A percentile compares a stretch with the other conserved stretches of the same genome.
phyloP scores from a whole-genome alignment of 2,888 invertebrate species.

The Leptogaster cylindrica region DNA sequence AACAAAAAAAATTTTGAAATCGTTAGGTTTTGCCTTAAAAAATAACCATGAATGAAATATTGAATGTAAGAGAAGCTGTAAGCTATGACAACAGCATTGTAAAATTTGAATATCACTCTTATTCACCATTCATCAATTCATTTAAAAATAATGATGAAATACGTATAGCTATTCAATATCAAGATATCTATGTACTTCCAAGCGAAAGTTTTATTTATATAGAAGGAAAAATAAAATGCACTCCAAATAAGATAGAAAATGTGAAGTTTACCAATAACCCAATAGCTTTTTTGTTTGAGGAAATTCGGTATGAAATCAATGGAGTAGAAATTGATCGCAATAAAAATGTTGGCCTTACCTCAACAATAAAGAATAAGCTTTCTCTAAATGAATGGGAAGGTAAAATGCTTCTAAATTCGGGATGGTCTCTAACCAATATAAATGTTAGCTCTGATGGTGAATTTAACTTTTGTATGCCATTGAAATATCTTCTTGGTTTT shows the following conservation, averaged over 20 bases:
- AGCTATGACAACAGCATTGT: slow-evolving; percentile 49
- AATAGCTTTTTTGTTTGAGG: slow-evolving; percentile 53
- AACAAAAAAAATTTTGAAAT: slow-evolving; percentile 43
- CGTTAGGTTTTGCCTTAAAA: slow-evolving; percentile 44
- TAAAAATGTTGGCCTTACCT: slow-evolving; percentile 53
- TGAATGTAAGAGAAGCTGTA: slow-evolving; percentile 37
- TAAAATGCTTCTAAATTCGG: slow-evolving; percentile 45
- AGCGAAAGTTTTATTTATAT: slow-evolving; percentile 50
- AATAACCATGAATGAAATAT: slow-evolving; percentile 40
- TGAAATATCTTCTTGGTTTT: slow-evolving; percentile 55
- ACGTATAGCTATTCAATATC: slow-evolving; percentile 51
- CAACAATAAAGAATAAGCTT: slow-evolving; percentile 53
- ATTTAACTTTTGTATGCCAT: slow-evolving; percentile 53
- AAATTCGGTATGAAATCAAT: slow-evolving; percentile 56
- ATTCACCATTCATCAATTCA: slow-evolving; percentile 51
- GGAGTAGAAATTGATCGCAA: slow-evolving; percentile 54
- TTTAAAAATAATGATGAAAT: slow-evolving; percentile 52
- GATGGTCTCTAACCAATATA: slow-evolving; percentile 45
- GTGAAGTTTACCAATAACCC: slow-evolving; percentile 38
- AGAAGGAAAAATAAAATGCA: slow-evolving; percentile 49
- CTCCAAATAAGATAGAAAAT: not conserved
- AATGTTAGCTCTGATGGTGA: slow-evolving; percentile 40
- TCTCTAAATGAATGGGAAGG: slow-evolving; percentile 49
- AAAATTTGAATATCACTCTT: slow-evolving; percentile 50
- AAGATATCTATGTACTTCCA: slow-evolving; percentile 46